These are phyloP conservation scores for Larimichthys crocea DNA, from an alignment of 2,113 vertebrate genomes.

Conservation along the genomic window DNA sequence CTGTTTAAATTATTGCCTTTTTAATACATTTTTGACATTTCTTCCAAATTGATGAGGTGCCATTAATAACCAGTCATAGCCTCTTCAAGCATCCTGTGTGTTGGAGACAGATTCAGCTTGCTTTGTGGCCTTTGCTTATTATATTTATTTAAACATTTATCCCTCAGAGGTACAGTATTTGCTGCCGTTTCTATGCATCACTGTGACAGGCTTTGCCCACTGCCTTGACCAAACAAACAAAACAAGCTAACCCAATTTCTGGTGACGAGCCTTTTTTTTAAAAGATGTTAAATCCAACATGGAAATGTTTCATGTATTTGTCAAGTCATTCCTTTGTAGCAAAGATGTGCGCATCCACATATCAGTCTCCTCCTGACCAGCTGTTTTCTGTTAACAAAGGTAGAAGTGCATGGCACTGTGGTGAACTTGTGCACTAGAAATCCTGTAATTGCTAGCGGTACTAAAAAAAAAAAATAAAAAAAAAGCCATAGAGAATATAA, in stretches of 20 bases:
- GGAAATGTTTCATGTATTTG: slow-evolving; percentile 25
- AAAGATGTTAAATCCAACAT: not conserved
- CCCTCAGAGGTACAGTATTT: slow-evolving; percentile 31
- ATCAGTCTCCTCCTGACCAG: slow-evolving; percentile 5
- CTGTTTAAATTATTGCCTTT: not conserved
- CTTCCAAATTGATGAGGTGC: not conserved
- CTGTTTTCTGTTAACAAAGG: slow-evolving; percentile 16
- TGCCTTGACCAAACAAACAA: slow-evolving; percentile 68
- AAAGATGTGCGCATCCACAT: slow-evolving; percentile 4
- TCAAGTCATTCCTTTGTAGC: slow-evolving; percentile 23
- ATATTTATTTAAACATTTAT: slow-evolving; percentile 6
- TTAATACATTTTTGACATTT: not conserved
- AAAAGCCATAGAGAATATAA: slow-evolving; percentile 72
- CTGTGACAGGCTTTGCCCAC: slow-evolving; percentile 78
- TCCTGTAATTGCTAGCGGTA: slow-evolving; percentile 47
- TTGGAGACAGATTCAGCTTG: slow-evolving; percentile 36
- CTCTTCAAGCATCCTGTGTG: slow-evolving; percentile 33
- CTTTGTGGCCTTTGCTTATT: slow-evolving; percentile 69
- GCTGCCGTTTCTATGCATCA: slow-evolving; percentile 71
- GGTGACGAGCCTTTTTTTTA: slow-evolving; percentile 28
- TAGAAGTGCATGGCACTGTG: slow-evolving; percentile 64
- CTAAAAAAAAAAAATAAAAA: slow-evolving; percentile 39
- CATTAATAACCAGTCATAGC: not conserved
- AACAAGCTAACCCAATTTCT: slow-evolving; percentile 26
- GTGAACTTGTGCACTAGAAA: slow-evolving; percentile 60